A percentile compares a stretch with the other conserved stretches of the same genome.
Conservation (phyloP, 2,797 vertebrate species). For the Nyctalus aviator region DNA sequence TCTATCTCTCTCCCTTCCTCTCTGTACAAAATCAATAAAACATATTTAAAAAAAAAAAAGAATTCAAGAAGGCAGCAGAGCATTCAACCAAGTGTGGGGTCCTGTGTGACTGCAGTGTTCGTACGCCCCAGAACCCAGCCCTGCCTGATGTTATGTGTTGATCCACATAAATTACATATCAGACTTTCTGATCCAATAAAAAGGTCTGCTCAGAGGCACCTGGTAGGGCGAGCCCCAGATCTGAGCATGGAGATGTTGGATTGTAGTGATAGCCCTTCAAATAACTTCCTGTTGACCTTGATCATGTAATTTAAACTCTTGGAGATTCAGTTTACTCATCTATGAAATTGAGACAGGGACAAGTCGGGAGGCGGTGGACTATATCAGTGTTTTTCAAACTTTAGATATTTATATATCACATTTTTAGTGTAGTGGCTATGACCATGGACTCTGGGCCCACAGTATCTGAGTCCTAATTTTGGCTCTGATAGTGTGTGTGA, state of each 20-base stretch:
- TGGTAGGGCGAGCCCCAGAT: neutral
- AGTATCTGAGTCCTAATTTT: neutral
- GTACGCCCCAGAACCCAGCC: neutral
- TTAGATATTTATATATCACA: neutral
- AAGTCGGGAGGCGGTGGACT: neutral
- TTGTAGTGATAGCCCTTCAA: neutral
- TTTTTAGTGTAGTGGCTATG: neutral
- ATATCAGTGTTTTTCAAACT: neutral
- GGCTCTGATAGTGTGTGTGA: neutral
- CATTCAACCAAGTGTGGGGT: neutral
- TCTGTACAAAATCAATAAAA: no score
- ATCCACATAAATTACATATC: neutral
- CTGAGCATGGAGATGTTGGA: neutral
- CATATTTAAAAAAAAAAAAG: conserved; percentile 43
- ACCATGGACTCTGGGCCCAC: neutral
- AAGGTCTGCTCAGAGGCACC: neutral
- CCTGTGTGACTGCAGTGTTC: neutral
- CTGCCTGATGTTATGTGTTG: neutral
- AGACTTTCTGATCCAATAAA: neutral
- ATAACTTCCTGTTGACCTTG: neutral
- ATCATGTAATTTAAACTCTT: neutral
- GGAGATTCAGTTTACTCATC: neutral
- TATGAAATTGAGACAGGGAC: neutral
- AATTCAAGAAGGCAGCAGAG: conserved; percentile 16
- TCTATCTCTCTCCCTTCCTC: no score